phyloP scores from a whole-genome alignment of 2,797 vertebrate species.

The Cirrhinus mrigala region DNA sequence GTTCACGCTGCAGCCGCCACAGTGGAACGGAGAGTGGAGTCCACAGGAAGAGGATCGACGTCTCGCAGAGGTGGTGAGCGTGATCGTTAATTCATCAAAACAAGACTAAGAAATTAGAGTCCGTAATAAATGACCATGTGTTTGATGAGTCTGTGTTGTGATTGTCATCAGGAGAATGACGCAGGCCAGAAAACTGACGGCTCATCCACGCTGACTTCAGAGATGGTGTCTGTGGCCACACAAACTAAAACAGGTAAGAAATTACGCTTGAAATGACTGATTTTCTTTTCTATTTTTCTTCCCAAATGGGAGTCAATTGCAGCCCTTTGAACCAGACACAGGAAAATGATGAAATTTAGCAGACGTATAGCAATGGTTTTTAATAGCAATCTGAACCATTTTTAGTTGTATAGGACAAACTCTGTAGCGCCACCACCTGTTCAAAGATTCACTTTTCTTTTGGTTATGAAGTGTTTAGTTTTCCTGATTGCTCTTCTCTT shows the following conservation, averaged over 20 bases:
- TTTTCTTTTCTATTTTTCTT: no score
- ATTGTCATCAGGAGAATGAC: conserved; percentile 27
- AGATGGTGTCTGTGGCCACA: conserved; percentile 70
- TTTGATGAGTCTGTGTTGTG: not conserved
- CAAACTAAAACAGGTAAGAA: conserved; percentile 72
- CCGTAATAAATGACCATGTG: no score
- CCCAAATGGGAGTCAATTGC: no score
- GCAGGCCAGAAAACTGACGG: conserved; percentile 44
- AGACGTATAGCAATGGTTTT: no score
- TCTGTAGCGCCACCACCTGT: no score
- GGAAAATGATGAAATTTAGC: no score
- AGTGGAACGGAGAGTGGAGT: conserved; percentile 75
- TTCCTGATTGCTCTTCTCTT: not conserved
- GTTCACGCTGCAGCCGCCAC: conserved; percentile 77
- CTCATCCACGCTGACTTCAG: conserved; percentile 48
- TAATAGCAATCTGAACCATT: no score
- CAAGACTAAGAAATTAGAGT: not conserved
- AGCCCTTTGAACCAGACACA: no score
- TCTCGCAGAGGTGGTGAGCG: conserved; percentile 52
- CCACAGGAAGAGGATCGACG: conserved; percentile 49
- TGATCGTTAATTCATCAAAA: not conserved
- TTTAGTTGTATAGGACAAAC: no score
- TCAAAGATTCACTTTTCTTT: not conserved
- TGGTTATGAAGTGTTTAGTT: not conserved
- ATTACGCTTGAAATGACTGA: no score